Base-by-base conservation (phyloP, 2,888 invertebrate species). In the Chouioia cunea region DNA sequence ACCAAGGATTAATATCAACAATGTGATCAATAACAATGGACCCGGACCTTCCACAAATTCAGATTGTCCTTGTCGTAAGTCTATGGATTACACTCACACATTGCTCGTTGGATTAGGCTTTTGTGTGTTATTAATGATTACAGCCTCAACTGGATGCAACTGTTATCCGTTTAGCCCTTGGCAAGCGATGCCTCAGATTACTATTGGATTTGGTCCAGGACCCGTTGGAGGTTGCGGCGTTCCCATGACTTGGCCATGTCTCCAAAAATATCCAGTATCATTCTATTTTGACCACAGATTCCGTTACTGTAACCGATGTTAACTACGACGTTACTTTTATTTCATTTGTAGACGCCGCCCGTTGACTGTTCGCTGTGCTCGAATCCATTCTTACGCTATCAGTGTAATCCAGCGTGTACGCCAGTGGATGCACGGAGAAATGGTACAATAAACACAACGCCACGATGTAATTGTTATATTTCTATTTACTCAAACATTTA, bases 351-450 rank as follows among this genome's bases (percentile, higher is more conserved):
- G 74, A 15, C 67, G 16, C 60, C 53, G 16, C 47, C 71, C 15
- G 23, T 75, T 2, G 81, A 82, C 56, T 82, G 82, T 57, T 78
- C 79, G 0, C 59, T 57, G 12, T 82, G 82, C 59, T 65, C 53
- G n/a, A 73, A 76, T 73, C 78, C 79, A 3, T 69, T 80, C n/a
- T 65, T 76, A 15, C 75, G 74, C 16, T 76, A 77, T 52, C 77
- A 69, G 20, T 83, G 83, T 58, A 78, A 81, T 53, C 52, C 76
- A 15, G 65, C 65, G 14, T 83, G 83, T 74, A 74, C 77, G 12
- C 18, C 58, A 8, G 36, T 6, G 14, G 65, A 60, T 43, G 60
- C 65, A 4, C 27, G 46, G 20, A 57, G 18, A 47, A 68, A 69
- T 46, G 18, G 46, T 2, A 60, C 71, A 3, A 36, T 18, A 18